These are phyloP conservation scores for Spilosoma lubricipeda DNA, from an alignment of 2,888 invertebrate genomes.

Conservation along the genomic window DNA sequence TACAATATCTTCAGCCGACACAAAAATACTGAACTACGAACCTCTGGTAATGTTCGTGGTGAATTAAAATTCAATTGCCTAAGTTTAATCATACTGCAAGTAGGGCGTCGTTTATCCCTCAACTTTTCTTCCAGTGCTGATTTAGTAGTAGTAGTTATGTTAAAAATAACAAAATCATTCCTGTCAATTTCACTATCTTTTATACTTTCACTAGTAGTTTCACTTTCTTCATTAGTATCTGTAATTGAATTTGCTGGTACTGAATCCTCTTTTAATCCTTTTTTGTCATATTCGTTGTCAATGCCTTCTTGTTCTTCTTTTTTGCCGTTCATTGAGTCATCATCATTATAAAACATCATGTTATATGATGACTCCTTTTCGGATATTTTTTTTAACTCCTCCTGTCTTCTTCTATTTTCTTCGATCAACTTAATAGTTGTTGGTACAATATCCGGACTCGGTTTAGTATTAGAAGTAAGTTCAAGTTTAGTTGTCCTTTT, in stretches of 20 bases:
- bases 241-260: conserved; percentile 2
- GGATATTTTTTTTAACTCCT: conserved; percentile 39
- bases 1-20: background rate
- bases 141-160: background rate
- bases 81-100: conserved; percentile 69
- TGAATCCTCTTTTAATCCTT: conserved; percentile 21
- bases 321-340: conserved; percentile 53
- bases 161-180: background rate
- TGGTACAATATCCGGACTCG: conserved; percentile 24
- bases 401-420: conserved; percentile 34
- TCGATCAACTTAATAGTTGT: conserved; percentile 22
- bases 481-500: conserved; percentile 33
- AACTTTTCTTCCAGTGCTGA: conserved; percentile 6
- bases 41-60: conserved; percentile 75
- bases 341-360: conserved; percentile 68
- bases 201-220: conserved; percentile 3
- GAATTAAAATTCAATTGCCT: conserved; percentile 70
- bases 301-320: conserved; percentile 46
- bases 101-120: conserved; percentile 44
- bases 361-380: conserved; percentile 63
- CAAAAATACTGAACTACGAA: conserved; percentile 38
- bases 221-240: conserved; percentile 20
- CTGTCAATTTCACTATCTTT: background rate
- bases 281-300: conserved; percentile 55
- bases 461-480: conserved; percentile 38